Percentiles rank a stretch among this genome's conserved stretches.
These are phyloP conservation scores for Belonocnema kinseyi DNA, from an alignment of 1,140 invertebrate genomes.

Conservation along the genomic window DNA sequence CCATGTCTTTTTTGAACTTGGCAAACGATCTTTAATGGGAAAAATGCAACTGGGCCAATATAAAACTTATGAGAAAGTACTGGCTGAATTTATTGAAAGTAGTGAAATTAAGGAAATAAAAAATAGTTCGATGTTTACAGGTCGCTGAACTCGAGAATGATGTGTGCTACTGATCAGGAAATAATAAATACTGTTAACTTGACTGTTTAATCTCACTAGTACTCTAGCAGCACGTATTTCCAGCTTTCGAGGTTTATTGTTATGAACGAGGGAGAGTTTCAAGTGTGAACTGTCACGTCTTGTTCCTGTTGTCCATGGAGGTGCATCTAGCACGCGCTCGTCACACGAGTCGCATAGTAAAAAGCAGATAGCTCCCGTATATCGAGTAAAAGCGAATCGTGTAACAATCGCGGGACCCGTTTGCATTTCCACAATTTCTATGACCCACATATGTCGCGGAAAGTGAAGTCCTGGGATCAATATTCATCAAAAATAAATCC, in stretches of 20 bases:
- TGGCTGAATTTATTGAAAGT: constrained; percentile 3
- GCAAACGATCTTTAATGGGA: background rate
- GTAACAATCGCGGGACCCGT: constrained; percentile 14
- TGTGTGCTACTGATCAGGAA: constrained; percentile 15
- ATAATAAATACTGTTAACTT: constrained; percentile 22
- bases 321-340: constrained; percentile 15
- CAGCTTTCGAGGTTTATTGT: constrained; percentile 10
- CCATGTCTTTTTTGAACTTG: too few relatives aligned
- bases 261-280: background rate
- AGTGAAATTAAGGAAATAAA: constrained; percentile 13
- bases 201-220: background rate
- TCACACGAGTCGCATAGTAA: constrained; percentile 13
- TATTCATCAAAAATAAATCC: background rate
- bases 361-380: constrained; percentile 26
- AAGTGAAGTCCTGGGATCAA: background rate
- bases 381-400: constrained; percentile 18
- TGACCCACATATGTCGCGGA: background rate
- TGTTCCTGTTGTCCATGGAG: background rate
- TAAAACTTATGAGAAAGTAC: background rate
- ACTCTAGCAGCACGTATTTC: background rate
- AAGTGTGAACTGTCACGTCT: constrained; percentile 26
- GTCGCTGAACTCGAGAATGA: constrained; percentile 2
- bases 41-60: background rate
- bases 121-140: constrained; percentile 1
- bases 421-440: constrained; percentile 29